Base-by-base conservation (phyloP, 2,888 invertebrate genomes). In the Hypena proboscidalis region DNA sequence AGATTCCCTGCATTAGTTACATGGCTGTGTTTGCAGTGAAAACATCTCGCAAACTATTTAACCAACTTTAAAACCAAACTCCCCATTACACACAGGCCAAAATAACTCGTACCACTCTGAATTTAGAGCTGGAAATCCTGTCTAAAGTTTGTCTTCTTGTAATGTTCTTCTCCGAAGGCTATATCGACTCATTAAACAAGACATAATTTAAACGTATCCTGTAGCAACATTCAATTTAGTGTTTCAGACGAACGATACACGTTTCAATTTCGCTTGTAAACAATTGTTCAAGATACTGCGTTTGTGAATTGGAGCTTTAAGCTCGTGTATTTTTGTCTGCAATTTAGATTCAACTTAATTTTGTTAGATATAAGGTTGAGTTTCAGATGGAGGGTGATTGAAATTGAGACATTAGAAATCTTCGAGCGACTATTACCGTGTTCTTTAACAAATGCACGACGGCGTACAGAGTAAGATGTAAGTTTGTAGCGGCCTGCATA, bases 381-480 rank as follows among this genome's bases (percentile, higher is more conserved):
- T 67, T 69, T 75, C 1, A 38, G 35, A 63, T 69, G 67, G 32
- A 43, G 31, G 37, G 1, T 7, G 10, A 29, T 52, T 66, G 79
- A 85, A 86, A 90, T 90, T 90, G 88, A 90, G 90, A 90, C 90
- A 86, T 90, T 90, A 90, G 90, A 90, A 88, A 87, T 83, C 83
- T 80, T 74, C 68, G 80, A 83, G 82, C 84, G 83, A 79, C 82
- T 86, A 87, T 88, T 85, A 83, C 87, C 84, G 82, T 90, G 90
- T 90, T 86, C 88, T 85, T 84, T 85, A 89, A 90, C 90, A 90
- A 90, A 89, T 86, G 88, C 85, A 85, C 82, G 83, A 74, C 77
- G 75, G 70, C 71, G 79, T 70, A 74, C 76, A 61, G 83, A 90
- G 83, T 90, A 88, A 90, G 90, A 87, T 89, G 90, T 90, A 81